Evolutionary conservation across 2,888 invertebrate species (phyloP).

Genomic region (Stenotaenia linearis): DNA sequence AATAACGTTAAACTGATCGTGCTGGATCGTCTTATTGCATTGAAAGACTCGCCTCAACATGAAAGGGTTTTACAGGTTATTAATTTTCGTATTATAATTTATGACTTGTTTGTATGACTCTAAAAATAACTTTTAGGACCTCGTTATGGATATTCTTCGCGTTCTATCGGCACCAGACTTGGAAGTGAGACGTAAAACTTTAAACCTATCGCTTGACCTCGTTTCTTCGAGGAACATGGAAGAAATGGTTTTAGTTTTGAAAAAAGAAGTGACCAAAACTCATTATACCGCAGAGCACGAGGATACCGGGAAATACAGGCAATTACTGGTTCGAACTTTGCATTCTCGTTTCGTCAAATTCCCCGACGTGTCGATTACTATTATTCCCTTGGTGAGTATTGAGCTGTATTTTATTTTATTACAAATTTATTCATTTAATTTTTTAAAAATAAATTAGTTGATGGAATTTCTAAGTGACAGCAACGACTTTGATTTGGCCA

Average conservation of each 20-base stretch:
- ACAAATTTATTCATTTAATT: too few species aligned
- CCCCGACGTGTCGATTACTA: constrained; percentile 87
- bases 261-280: constrained; percentile 88
- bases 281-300: constrained; percentile 80
- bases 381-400: constrained; percentile 70
- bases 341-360: constrained; percentile 91
- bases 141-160: constrained; percentile 95
- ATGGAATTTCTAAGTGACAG: constrained; percentile 88
- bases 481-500: constrained; percentile 78
- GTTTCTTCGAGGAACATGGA: constrained; percentile 88
- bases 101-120: background rate
- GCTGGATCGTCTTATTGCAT: constrained; percentile 80
- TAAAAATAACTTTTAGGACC: constrained; percentile 52
- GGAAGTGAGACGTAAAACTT: constrained; percentile 84
- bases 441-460: too few species aligned
- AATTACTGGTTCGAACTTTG: constrained; percentile 87
- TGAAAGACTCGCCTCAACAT: constrained; percentile 74
- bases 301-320: constrained; percentile 91
- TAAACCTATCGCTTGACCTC: constrained; percentile 77
- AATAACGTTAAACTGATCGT: constrained; percentile 99
- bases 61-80: constrained; percentile 67
- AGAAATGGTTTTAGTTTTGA: constrained; percentile 86
- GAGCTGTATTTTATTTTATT: background rate
- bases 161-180: constrained; percentile 88
- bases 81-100: background rate